phyloP scores from a whole-genome alignment of 2,113 vertebrate species.

The Seriola dumerili region DNA sequence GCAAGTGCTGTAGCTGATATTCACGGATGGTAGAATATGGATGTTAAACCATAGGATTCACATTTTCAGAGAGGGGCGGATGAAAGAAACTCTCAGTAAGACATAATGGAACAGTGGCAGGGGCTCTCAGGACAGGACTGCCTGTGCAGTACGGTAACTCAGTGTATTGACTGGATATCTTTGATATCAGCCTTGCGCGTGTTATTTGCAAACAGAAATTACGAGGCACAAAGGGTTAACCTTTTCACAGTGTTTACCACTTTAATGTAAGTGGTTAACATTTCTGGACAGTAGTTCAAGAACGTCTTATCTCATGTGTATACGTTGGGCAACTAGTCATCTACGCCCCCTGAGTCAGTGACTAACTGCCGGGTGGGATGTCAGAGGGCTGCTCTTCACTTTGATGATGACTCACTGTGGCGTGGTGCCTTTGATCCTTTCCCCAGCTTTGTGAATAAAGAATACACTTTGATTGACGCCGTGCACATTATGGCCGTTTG shows the following conservation, averaged over 20 bases:
- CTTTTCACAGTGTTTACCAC: not conserved
- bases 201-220: not conserved
- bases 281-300: not conserved
- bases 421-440: slow-evolving; percentile 73
- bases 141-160: not conserved
- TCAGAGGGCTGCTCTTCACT: slow-evolving; percentile 65
- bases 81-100: slow-evolving; percentile 10
- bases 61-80: slow-evolving; percentile 1
- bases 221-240: not conserved
- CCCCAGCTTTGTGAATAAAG: slow-evolving; percentile 76
- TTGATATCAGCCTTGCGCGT: not conserved
- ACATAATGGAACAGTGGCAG: not conserved
- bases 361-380: slow-evolving; percentile 67
- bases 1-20: not conserved
- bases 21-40: not conserved
- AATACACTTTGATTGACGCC: slow-evolving; percentile 77
- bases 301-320: not conserved
- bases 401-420: slow-evolving; percentile 72
- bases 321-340: slow-evolving; percentile 24
- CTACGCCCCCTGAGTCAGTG: slow-evolving; percentile 45
- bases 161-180: not conserved
- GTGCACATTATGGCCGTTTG: slow-evolving; percentile 67
- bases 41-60: slow-evolving; percentile 5
- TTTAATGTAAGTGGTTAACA: not conserved
- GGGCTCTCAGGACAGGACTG: not conserved